A percentile compares a stretch with the other conserved stretches of the same genome.
Evolutionary conservation across 2,888 invertebrate genomes (phyloP).

Genomic region (Vannuccia rotundouncinata): DNA sequence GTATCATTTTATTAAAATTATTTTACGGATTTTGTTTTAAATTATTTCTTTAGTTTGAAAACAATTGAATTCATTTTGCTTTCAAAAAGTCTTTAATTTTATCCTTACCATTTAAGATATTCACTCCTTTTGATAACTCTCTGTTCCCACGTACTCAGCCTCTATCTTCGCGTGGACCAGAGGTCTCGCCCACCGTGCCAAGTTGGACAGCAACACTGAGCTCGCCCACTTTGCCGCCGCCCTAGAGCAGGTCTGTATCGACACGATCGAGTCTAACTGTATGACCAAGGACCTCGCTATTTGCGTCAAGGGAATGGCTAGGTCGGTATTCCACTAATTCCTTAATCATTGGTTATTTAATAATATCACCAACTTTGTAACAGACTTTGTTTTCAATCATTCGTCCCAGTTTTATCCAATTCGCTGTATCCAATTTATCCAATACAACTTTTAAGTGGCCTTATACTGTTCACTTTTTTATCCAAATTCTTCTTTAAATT

Average conservation of each 20-base stretch:
- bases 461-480: too few relatives aligned
- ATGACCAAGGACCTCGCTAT: slow-evolving; percentile 82
- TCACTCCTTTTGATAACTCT: too few relatives aligned
- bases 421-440: too few relatives aligned
- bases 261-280: slow-evolving; percentile 72
- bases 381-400: not conserved
- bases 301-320: slow-evolving; percentile 72
- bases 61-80: too few relatives aligned
- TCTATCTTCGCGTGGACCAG: slow-evolving; percentile 85
- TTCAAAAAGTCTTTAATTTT: too few relatives aligned
- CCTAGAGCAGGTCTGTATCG: slow-evolving; percentile 75
- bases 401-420: too few relatives aligned
- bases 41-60: too few relatives aligned
- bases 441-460: too few relatives aligned
- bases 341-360: not conserved
- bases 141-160: slow-evolving; percentile 75
- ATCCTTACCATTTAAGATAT: too few relatives aligned
- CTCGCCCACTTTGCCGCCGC: slow-evolving; percentile 65
- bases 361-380: not conserved
- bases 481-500: too few relatives aligned
- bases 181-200: slow-evolving; percentile 74
- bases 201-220: slow-evolving; percentile 70
- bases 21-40: too few relatives aligned
- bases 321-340: not conserved
- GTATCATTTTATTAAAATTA: too few relatives aligned